Conservation (phyloP, 23 tunicate species). For the Trididemnum miniatum region DNA sequence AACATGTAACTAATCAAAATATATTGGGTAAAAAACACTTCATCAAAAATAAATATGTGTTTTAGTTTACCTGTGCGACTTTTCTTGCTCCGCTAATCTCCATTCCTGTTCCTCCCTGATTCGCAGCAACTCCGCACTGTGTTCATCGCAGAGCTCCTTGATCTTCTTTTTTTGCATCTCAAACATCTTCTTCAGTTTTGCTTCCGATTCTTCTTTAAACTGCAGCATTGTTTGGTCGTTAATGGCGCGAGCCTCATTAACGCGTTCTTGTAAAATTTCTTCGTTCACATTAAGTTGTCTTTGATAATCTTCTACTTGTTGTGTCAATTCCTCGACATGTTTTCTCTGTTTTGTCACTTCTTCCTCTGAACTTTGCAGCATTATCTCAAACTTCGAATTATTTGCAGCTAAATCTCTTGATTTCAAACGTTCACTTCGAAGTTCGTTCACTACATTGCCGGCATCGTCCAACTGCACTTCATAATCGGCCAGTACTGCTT, state of each 20-base stretch:
- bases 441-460: neutral
- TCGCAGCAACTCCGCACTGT: slow-evolving; percentile 19
- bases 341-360: neutral
- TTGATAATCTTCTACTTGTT: neutral
- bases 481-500: slow-evolving; percentile 49
- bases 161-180: slow-evolving; percentile 35
- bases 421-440: neutral
- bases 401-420: neutral
- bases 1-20: neutral
- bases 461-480: slow-evolving; percentile 49
- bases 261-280: neutral
- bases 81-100: slow-evolving; percentile 18
- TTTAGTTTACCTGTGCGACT: neutral
- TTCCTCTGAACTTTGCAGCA: too few relatives aligned
- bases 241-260: neutral
- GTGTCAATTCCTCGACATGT: neutral
- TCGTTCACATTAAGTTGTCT: neutral
- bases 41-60: neutral
- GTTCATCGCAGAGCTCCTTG: neutral
- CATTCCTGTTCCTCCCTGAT: slow-evolving; percentile 12
- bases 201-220: slow-evolving; percentile 14
- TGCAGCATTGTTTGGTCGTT: neutral
- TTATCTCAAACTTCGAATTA: neutral
- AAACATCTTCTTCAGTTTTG: slow-evolving; percentile 10
- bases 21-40: neutral